Evolutionary conservation across 1,140 invertebrate genomes (phyloP), one percentile per base, ranked within the genome.

Genomic region (Coptotermes formosanus): DNA sequence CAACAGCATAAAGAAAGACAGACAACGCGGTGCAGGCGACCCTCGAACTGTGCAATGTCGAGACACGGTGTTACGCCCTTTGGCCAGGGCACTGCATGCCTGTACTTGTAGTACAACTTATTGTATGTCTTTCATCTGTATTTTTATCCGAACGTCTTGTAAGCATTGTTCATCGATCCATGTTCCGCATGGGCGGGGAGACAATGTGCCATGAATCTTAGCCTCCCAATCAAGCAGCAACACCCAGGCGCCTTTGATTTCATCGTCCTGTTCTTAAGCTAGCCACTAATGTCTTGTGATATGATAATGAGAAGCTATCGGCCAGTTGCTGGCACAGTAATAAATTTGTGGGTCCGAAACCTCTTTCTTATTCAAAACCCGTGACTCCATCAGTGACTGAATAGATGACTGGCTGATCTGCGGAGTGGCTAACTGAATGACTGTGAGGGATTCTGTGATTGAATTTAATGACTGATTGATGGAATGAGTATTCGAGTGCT

Each of bases 151-250:
- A 25, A 75, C 30, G 64, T 75, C 64, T 55, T 75, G 64, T 75
- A 30, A 75, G 64, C 64, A 75, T 75, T 75, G 64, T 75, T 75
- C 64, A 75, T 75, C 64, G 64, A 75, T 75, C 64, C 7, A 75
- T 75, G 64, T 75, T 75, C 64, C 64, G 64, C n/a, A 75, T 75
- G 64, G 64, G 64, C 64, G 64, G 25, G 30, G 3, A 75, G n/a
- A 75, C 64, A 75, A 75, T 75, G 14, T 30, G 64, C 3, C 64
- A 75, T 75, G 25, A 75, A 75, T 75, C 64, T 75, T 30, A 25
- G 64, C 64, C 64, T 75, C 64, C 64, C 64, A 75, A 75, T 75
- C 64, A 75, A 30, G 64, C 7, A 55, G 52, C 64, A 75, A 75
- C 64, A 75, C 64, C 64, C 64, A 75, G 25, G 64, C 64, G n/a